Conservation (phyloP, 2,797 vertebrate genomes). For the Luscinia megarhynchos region DNA sequence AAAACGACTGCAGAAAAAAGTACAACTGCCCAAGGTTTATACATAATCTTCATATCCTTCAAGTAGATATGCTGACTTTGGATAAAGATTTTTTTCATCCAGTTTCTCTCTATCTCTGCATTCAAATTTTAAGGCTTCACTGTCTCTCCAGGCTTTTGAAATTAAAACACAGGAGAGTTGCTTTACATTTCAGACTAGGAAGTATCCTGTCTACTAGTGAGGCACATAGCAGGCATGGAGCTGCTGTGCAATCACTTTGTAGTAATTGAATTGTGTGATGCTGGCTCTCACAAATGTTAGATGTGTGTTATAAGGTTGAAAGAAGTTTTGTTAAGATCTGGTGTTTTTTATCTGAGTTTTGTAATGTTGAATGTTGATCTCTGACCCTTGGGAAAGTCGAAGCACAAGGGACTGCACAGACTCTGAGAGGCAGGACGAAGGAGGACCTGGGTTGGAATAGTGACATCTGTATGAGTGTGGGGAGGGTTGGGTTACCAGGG, state of each 20-base stretch:
- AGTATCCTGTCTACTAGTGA: background rate
- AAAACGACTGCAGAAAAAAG: background rate
- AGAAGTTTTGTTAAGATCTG: too few species aligned
- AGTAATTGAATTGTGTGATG: background rate
- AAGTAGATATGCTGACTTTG: background rate
- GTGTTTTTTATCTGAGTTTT: background rate
- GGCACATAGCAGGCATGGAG: background rate
- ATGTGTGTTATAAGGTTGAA: background rate
- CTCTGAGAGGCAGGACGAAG: accelerated
- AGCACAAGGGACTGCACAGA: background rate
- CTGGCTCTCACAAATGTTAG: background rate
- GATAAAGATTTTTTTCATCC: background rate
- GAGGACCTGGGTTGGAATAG: background rate
- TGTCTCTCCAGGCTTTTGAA: background rate
- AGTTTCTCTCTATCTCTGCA: background rate
- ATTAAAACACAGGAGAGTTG: background rate
- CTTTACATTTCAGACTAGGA: background rate
- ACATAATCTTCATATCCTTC: background rate
- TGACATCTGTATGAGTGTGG: background rate
- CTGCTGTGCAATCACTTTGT: background rate
- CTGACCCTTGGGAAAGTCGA: background rate
- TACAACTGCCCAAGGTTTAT: background rate
- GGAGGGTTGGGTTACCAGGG: background rate
- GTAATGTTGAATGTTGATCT: background rate
- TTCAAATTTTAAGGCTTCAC: background rate